Evolutionary conservation across 2,113 vertebrate species (phyloP).

Genomic region (Philantomba maxwellii): DNA sequence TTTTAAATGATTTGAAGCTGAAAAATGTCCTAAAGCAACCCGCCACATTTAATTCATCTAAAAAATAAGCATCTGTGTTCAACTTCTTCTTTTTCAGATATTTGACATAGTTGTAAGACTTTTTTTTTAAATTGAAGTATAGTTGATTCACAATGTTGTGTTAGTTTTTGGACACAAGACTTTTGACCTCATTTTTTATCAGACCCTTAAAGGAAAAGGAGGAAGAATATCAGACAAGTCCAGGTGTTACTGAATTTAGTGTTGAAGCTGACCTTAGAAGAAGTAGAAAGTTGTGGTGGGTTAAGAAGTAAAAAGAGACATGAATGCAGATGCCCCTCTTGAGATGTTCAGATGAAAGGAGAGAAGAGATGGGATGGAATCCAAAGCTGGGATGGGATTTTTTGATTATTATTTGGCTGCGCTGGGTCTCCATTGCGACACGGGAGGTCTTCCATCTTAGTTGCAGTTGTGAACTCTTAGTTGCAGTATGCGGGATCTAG

Average conservation of each 20-base stretch:
- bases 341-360: background rate
- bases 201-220: background rate
- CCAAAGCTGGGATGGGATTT: background rate
- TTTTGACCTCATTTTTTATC: background rate
- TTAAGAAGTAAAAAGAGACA: background rate
- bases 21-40: background rate
- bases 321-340: background rate
- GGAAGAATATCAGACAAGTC: background rate
- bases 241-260: background rate
- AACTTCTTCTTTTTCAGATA: background rate
- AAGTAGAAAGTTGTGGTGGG: background rate
- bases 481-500: background rate
- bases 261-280: background rate
- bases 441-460: background rate
- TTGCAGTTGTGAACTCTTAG: background rate
- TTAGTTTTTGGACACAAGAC: background rate
- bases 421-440: background rate
- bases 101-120: background rate
- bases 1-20: background rate
- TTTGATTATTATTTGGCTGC: background rate
- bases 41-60: background rate
- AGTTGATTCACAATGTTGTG: background rate
- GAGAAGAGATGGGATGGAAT: background rate
- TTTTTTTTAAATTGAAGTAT: background rate
- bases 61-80: background rate